Percentiles rank a stretch among this genome's conserved stretches.
Evolutionary conservation across 2,113 vertebrate genomes (phyloP).

Genomic region (Hipposideros armiger): DNA sequence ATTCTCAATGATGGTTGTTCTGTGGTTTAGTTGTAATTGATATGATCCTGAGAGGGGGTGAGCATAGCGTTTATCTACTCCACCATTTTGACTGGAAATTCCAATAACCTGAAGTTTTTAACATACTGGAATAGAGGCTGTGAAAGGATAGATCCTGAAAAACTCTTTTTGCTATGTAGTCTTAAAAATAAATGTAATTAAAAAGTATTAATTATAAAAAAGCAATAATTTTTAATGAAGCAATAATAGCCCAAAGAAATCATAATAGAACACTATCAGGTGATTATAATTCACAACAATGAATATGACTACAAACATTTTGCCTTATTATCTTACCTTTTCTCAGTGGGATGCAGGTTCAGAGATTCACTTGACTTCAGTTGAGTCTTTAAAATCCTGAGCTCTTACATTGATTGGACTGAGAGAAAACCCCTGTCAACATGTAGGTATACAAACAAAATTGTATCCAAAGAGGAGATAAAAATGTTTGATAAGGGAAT

Average conservation of each 20-base stretch:
- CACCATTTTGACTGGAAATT: no score
- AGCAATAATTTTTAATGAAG: neutral
- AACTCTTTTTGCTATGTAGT: neutral
- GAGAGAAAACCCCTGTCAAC: neutral
- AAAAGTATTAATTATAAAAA: neutral
- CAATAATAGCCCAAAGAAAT: neutral
- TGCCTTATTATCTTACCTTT: neutral
- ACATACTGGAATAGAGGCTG: neutral
- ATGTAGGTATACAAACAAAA: neutral
- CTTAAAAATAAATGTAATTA: constrained; percentile 10
- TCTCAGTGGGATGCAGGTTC: neutral
- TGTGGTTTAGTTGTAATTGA: no score
- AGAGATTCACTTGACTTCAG: neutral
- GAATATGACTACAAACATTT: neutral
- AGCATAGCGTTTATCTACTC: no score
- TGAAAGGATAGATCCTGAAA: neutral
- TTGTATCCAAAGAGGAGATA: neutral
- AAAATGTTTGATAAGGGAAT: neutral
- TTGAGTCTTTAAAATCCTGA: neutral
- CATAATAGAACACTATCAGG: neutral
- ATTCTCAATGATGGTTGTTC: no score
- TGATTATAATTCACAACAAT: neutral
- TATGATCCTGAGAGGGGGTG: no score
- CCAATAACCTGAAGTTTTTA: neutral
- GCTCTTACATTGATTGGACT: neutral